phyloP scores from a whole-genome alignment of 2,113 vertebrate genomes.

The Otus sunia region DNA sequence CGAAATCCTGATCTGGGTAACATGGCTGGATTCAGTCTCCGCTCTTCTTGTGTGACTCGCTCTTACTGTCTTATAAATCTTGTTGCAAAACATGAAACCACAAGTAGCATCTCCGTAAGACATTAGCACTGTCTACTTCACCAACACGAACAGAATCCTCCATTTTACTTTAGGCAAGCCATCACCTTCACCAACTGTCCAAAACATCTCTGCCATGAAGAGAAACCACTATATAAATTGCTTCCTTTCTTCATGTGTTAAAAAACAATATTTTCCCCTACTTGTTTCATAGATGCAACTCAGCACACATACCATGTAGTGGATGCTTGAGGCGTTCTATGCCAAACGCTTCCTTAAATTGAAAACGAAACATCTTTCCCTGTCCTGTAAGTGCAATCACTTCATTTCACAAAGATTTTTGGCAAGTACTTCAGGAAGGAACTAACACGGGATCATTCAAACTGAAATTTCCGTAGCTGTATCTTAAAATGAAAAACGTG shows the following conservation, averaged over 20 bases:
- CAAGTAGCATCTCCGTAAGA: neutral
- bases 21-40: neutral
- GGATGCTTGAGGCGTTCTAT: fast-evolving
- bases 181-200: neutral
- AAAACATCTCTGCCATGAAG: neutral
- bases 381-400: neutral
- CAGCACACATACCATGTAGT: neutral
- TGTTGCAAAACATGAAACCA: neutral
- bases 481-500: neutral
- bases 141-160: neutral
- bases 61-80: neutral
- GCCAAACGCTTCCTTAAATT: neutral
- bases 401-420: neutral
- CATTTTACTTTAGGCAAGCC: neutral
- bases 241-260: neutral
- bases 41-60: neutral
- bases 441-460: neutral
- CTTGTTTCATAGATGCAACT: neutral
- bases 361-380: neutral
- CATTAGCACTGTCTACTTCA: neutral
- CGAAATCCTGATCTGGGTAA: neutral
- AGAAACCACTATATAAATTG: neutral
- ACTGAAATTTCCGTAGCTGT: neutral
- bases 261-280: neutral
- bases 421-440: neutral